A percentile compares a stretch with the other conserved stretches of the same genome.
These are phyloP conservation scores for Clunio marinus DNA, from an alignment of 2,888 invertebrate species.

Conservation along the genomic window DNA sequence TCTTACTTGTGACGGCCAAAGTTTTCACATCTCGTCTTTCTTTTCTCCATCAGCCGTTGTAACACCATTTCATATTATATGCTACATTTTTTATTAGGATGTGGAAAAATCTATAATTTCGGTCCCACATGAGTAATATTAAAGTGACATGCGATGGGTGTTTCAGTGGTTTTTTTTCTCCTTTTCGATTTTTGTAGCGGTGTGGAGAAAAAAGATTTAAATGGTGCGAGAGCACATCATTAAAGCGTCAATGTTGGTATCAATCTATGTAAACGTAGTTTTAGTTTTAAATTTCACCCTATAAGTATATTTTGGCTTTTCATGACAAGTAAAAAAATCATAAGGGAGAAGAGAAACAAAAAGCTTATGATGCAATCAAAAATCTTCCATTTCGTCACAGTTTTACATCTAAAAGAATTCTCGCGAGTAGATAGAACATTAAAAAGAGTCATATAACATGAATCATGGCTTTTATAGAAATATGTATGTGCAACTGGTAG, in stretches of 20 bases:
- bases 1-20: no score
- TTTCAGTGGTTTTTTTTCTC: background rate
- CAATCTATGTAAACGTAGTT: slow-evolving; percentile 29
- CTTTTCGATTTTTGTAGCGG: background rate
- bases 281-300: no score
- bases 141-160: slow-evolving; percentile 28
- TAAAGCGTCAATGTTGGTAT: slow-evolving; percentile 33
- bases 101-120: slow-evolving; percentile 30
- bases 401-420: background rate
- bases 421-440: background rate
- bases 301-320: no score
- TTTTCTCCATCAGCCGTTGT: background rate
- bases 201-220: background rate
- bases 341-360: no score
- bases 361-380: no score
- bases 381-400: no score
- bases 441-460: slow-evolving; percentile 28
- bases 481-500: background rate
- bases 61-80: background rate
- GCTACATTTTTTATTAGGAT: slow-evolving; percentile 13
- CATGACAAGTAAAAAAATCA: no score
- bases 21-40: no score
- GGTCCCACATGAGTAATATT: slow-evolving; percentile 25
- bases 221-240: slow-evolving; percentile 4
- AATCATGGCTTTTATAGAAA: slow-evolving; percentile 17